Conservation (phyloP, 2,888 invertebrate genomes). For the Diadegma fenestrale region DNA sequence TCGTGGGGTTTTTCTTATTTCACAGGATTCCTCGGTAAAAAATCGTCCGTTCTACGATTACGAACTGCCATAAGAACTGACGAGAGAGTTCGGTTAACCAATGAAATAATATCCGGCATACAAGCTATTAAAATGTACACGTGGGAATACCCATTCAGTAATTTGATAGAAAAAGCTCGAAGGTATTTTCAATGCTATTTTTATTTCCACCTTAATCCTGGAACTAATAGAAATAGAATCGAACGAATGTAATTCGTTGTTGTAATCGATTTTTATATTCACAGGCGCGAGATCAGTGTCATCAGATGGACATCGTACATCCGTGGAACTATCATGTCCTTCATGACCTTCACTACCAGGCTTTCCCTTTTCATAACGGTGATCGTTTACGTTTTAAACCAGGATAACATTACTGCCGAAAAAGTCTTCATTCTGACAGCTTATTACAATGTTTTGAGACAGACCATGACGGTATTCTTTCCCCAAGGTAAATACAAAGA, state of each 20-base stretch:
- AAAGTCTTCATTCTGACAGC: conserved; percentile 94
- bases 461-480: conserved; percentile 95
- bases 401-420: conserved; percentile 91
- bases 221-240: not conserved
- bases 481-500: conserved; percentile 88
- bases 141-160: conserved; percentile 94
- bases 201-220: conserved; percentile 20
- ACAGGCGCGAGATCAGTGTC: conserved; percentile 89
- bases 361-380: conserved; percentile 95
- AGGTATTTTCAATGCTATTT: conserved; percentile 86
- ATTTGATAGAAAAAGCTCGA: conserved; percentile 90
- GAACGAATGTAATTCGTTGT: not conserved
- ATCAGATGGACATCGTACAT: conserved; percentile 92
- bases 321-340: conserved; percentile 91
- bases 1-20: conserved; percentile 66
- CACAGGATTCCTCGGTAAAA: conserved; percentile 91
- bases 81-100: conserved; percentile 95
- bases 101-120: conserved; percentile 94
- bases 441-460: conserved; percentile 94
- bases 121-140: conserved; percentile 97
- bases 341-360: conserved; percentile 95
- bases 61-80: conserved; percentile 95
- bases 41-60: conserved; percentile 90
- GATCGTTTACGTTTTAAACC: conserved; percentile 87
- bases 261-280: conserved; percentile 72